Evolutionary conservation across 2,888 invertebrate species (phyloP).

Genomic region (Yponomeuta malinellus): DNA sequence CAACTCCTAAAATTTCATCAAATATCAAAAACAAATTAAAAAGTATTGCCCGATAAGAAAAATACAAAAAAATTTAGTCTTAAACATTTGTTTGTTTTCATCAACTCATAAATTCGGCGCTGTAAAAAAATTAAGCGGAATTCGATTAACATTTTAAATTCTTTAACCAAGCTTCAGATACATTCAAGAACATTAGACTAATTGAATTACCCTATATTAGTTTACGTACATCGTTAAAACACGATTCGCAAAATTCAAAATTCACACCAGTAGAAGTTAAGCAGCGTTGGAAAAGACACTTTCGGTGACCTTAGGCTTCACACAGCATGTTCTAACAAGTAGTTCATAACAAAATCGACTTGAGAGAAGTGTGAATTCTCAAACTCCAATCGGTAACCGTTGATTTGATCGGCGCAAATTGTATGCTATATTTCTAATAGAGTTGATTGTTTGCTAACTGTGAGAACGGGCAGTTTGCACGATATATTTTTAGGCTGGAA

Average conservation of each 20-base stretch:
- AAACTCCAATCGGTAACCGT: neutral
- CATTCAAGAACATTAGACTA: neutral
- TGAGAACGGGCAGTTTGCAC: slow-evolving; percentile 9
- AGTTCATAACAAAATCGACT: neutral
- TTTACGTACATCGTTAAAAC: neutral
- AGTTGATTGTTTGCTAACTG: slow-evolving; percentile 3
- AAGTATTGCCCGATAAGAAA: no score
- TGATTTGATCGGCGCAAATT: neutral
- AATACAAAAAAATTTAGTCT: no score
- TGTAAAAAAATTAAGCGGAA: no score
- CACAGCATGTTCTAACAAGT: neutral
- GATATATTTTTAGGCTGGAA: neutral
- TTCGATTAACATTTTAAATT: no score
- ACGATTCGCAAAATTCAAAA: neutral
- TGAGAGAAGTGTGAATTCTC: neutral
- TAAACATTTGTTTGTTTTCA: no score
- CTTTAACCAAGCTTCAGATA: neutral
- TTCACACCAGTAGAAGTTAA: neutral
- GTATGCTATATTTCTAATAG: slow-evolving; percentile 10
- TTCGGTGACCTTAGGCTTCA: neutral
- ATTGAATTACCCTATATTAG: neutral
- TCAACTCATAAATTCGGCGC: no score
- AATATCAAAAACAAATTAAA: no score
- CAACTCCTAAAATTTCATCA: no score
- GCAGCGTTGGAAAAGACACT: neutral